Base-by-base conservation (phyloP, 2,888 invertebrate species). In the Chouioia cunea region DNA sequence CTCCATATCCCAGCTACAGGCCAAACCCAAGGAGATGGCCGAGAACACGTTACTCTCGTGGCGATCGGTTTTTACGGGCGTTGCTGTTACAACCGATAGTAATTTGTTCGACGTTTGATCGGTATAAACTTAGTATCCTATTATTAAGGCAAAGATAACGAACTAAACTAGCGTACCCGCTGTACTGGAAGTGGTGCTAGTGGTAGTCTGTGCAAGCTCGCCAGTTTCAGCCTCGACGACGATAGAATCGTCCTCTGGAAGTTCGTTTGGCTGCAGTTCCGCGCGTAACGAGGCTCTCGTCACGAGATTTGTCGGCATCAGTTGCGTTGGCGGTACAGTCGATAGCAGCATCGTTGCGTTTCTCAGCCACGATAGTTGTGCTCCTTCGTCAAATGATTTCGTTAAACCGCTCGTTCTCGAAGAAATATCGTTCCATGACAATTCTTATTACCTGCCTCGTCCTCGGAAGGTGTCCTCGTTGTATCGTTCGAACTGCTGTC, bases 1-100 rank as follows among this genome's bases (percentile, higher is more conserved):
- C 85, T 96, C 94, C 44, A 91, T 86, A 84, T 95, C 92, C 23
- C 90, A 89, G 52, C 89, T 87, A 81, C 96, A 96, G 3, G 90
- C 86, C 80, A 93, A 88, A 8, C 96, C 96, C 47, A 96, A 87
- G 18, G 94, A 94, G 8, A 93, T 90, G 0, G 89, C 87, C 52
- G 81, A 84, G 56, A 72, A 73, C 54, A 63, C 60, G 43, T 53
- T 63, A 6, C 77, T 73, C 65, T 85, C 85, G 75, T 83, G 85
- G 6, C 85, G 82, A 65, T 84, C 84, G 1, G 83, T 79, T 63
- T 85, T 85, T 15, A 79, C 64, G 1, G 83, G 82, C 2, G 65
- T 12, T 8, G 53, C 46, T 1, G 48, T 70, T 63, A 62, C 14
- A 18, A 36, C 1, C 36, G 12, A n/a, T n/a, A n/a, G n/a, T n/a